Evolutionary conservation across 2,797 vertebrate species (phyloP).

Genomic region (Melanotaenia pygmaea): DNA sequence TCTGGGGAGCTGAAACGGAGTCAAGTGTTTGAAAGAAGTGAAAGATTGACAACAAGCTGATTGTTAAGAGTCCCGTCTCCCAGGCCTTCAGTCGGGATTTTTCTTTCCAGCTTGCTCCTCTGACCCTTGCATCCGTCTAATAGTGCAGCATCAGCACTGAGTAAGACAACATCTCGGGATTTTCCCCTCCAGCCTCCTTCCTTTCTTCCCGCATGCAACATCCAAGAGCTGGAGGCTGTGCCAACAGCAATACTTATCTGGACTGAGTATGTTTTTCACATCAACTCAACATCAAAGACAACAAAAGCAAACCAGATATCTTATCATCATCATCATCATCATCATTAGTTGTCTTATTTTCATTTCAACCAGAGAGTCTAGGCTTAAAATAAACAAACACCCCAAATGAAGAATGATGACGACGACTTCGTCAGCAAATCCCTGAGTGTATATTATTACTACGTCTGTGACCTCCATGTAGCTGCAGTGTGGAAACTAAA

Average conservation of each 20-base stretch:
- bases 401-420: conserved; percentile 2
- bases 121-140: conserved; percentile 43
- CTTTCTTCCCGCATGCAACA: conserved; percentile 53
- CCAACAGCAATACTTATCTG: conserved; percentile 72
- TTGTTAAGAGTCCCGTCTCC: conserved; percentile 41
- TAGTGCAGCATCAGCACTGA: conserved; percentile 72
- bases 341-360: conserved; percentile 26
- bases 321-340: not conserved
- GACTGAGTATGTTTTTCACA: conserved; percentile 37
- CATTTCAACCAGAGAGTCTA: not conserved
- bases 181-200: conserved; percentile 62
- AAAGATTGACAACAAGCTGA: conserved; percentile 23
- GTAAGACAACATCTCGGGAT: conserved; percentile 55
- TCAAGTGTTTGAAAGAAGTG: conserved; percentile 27
- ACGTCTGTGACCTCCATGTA: conserved; percentile 13
- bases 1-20: conserved; percentile 13
- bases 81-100: conserved; percentile 33
- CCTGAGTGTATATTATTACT: not conserved
- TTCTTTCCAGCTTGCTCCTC: conserved; percentile 18
- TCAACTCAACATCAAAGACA: conserved; percentile 45
- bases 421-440: conserved; percentile 28
- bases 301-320: conserved; percentile 40
- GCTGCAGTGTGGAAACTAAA: conserved; percentile 63
- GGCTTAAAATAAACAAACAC: conserved; percentile 10
- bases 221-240: conserved; percentile 3